Conservation (phyloP, 2,797 vertebrate species). For the Labroides dimidiatus region DNA sequence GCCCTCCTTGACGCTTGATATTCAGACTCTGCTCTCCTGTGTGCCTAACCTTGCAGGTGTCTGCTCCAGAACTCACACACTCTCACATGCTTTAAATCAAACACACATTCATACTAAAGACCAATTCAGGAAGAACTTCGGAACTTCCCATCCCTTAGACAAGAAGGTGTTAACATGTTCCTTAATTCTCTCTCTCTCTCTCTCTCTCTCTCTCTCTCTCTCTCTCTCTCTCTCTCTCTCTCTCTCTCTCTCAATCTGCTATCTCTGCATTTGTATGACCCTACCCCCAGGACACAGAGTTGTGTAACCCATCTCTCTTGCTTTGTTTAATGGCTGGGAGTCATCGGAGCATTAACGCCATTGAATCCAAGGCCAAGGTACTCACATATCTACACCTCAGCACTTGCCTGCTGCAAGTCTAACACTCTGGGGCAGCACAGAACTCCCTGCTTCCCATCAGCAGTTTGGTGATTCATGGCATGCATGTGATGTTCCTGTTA, state of each 20-base stretch:
- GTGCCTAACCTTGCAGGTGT: constrained; percentile 70
- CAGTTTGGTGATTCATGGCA: constrained; percentile 51
- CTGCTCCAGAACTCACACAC: constrained; percentile 6
- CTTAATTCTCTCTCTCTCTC: not conserved
- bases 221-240: not conserved
- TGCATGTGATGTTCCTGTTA: constrained; percentile 51
- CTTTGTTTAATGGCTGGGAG: constrained; percentile 30
- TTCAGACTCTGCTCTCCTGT: constrained; percentile 37
- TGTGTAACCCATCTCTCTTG: constrained; percentile 33
- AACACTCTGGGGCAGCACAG: constrained; percentile 28
- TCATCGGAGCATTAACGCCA: constrained; percentile 24
- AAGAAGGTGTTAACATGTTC: constrained; percentile 18
- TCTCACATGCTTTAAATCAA: constrained; percentile 23
- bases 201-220: constrained; percentile 2
- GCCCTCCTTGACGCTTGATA: constrained; percentile 56
- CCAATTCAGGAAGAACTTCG: not conserved
- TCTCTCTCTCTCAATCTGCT: not conserved
- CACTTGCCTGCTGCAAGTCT: constrained; percentile 46
- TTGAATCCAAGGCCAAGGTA: constrained; percentile 44
- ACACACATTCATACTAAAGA: not conserved
- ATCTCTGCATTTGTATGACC: constrained; percentile 33
- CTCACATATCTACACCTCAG: constrained; percentile 66
- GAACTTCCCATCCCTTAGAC: not conserved
- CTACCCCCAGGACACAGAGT: not conserved
- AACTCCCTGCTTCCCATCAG: constrained; percentile 31